A percentile compares a stretch with the other conserved stretches of the same genome.
phyloP scores from a whole-genome alignment of 1,140 invertebrate species.

The Zaprionus ornatus region DNA sequence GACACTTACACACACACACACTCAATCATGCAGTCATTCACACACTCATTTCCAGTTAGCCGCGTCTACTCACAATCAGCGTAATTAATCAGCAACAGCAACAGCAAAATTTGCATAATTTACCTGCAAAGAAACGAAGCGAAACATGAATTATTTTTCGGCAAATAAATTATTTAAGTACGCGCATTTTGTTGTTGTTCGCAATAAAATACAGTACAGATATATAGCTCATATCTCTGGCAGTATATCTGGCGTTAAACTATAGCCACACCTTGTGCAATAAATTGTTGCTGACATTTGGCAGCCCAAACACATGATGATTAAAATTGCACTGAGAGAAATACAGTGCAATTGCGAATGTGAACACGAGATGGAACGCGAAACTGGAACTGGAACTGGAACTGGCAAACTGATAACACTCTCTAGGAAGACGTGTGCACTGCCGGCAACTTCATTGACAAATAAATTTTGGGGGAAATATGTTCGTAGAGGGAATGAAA shows the following conservation, averaged over 20 bases:
- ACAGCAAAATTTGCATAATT: constrained; percentile 66
- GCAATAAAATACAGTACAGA: constrained; percentile 15
- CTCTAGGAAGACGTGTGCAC: constrained; percentile 59
- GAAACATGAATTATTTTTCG: constrained; percentile 63
- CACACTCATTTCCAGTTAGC: neutral
- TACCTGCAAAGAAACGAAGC: constrained; percentile 63
- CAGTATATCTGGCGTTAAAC: constrained; percentile 30
- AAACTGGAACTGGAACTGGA: neutral
- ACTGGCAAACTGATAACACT: constrained; percentile 21
- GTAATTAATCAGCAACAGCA: constrained; percentile 47
- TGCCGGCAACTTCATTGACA: constrained; percentile 77
- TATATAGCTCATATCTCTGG: neutral
- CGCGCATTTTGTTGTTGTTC: constrained; percentile 39
- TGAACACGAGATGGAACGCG: neutral
- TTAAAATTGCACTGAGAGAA: constrained; percentile 71
- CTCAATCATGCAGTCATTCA: constrained; percentile 15
- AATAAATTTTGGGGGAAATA: constrained; percentile 53
- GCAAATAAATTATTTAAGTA: constrained; percentile 18
- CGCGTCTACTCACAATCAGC: constrained; percentile 43
- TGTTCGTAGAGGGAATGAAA: constrained; percentile 10
- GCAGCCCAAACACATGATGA: constrained; percentile 54
- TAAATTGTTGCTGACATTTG: constrained; percentile 70
- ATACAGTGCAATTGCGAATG: constrained; percentile 29
- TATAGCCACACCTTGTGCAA: constrained; percentile 71
- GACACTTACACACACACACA: constrained; percentile 14